phyloP scores from a whole-genome alignment of 1,140 invertebrate genomes.

The Adelges cooleyi region DNA sequence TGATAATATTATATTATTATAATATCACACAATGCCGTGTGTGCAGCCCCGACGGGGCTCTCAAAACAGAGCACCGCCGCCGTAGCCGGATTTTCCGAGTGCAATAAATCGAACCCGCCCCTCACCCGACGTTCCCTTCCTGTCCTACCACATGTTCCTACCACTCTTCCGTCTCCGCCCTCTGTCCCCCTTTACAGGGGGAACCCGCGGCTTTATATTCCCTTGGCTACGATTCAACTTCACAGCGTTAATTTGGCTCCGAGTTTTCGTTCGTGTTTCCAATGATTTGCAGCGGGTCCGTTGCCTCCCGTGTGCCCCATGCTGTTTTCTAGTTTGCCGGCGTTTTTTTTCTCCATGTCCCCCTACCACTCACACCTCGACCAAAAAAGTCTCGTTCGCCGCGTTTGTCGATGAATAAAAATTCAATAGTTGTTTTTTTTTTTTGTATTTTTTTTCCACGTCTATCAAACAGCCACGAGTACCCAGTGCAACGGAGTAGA shows the following conservation, averaged over 20 bases:
- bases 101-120: constrained; percentile 18
- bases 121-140: too few species aligned
- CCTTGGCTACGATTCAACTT: constrained; percentile 24
- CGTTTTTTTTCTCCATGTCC: neutral
- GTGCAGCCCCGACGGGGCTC: neutral
- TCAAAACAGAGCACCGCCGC: neutral
- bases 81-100: constrained; percentile 12
- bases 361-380: neutral
- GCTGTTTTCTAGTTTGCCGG: constrained; percentile 19
- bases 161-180: too few species aligned
- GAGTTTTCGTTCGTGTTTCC: constrained; percentile 28
- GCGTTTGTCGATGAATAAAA: constrained; percentile 15
- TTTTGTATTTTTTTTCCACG: neutral
- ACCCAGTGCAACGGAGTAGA: neutral
- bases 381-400: neutral
- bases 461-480: neutral
- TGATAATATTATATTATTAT: too few species aligned
- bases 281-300: constrained; percentile 22
- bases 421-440: constrained; percentile 2
- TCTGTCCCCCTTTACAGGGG: neutral
- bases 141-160: too few species aligned
- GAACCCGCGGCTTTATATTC: constrained; percentile 24
- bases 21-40: too few species aligned
- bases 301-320: neutral
- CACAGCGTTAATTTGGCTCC: constrained; percentile 25